Evolutionary conservation across 2,113 vertebrate species (phyloP).

Genomic region (Uropsilus gracilis): DNA sequence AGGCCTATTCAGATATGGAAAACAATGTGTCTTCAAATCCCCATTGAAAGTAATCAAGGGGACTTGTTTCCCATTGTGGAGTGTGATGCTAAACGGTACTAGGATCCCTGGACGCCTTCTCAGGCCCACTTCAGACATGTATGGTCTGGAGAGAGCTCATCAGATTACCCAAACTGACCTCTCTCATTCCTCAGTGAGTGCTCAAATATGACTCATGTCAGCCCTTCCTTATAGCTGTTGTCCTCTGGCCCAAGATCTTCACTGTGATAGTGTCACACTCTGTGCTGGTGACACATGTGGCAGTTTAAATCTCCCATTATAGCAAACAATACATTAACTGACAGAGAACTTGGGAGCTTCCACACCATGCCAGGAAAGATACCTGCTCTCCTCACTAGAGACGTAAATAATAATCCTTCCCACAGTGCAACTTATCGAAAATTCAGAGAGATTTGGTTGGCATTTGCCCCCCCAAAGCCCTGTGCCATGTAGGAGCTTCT

Average conservation of each 20-base stretch:
- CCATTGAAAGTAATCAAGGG: slow-evolving; percentile 76
- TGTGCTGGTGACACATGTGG: neutral
- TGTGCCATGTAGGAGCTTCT: neutral
- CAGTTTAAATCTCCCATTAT: neutral
- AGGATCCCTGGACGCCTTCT: slow-evolving; percentile 28
- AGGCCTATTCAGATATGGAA: slow-evolving; percentile 65
- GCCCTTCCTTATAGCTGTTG: neutral
- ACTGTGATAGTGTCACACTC: neutral
- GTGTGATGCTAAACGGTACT: slow-evolving; percentile 48
- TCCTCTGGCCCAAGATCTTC: neutral
- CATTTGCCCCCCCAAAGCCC: neutral
- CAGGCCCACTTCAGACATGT: neutral
- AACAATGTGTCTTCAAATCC: slow-evolving; percentile 76
- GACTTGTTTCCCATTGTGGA: slow-evolving; percentile 67
- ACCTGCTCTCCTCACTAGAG: neutral
- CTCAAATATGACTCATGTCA: neutral
- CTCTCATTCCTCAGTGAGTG: neutral
- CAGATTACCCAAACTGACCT: slow-evolving; percentile 53
- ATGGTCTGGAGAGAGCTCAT: slow-evolving; percentile 33
- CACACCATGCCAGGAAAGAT: neutral
- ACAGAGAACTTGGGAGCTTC: neutral
- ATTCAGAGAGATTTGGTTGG: neutral
- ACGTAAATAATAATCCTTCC: neutral
- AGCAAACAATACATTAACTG: neutral
- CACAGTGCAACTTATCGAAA: neutral